Evolutionary conservation across 2,888 invertebrate species (phyloP), one percentile per base, ranked within the genome.

Genomic region (Cerastoderma edule): DNA sequence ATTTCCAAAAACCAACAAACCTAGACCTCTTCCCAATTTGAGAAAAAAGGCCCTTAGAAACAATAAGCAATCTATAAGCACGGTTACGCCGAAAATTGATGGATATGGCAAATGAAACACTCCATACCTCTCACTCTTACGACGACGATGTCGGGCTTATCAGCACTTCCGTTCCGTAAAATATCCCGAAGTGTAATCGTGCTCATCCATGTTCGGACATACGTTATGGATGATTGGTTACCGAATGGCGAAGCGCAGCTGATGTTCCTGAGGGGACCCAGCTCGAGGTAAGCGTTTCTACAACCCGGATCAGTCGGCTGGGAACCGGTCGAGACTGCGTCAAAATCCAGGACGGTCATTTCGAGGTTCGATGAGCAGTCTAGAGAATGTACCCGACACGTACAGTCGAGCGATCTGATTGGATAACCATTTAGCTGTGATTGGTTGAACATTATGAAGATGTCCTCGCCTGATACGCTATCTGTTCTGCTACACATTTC

Each of bases 361-460:
- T 66, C 44, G 3, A 72, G 72, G n/a, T 48, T 39, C 1, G 72
- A n/a, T 16, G 44, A 28, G 48, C 57, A 57, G 39, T 56, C 28
- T 0, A 22, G 16, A 2, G 72, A 3, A 10, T 30, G 39, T n/a
- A 72, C 27, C 22, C 53, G 46, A 44, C 72, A 72, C 0, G 24
- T 57, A 35, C 72, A 72, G 46, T 66, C 57, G 16, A 32, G 33
- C n/a, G 57, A 50, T 28, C 56, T 57, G 27, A 48, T 56, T 27
- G 72, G 72, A 16, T 56, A 33, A 44, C 28, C 30, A 30, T 72
- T 46, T 24, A 30, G 57, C 5, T 27, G 56, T 16, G 57, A 46
- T 2, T 56, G 46, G 57, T 66, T 66, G 48, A 66, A 66, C 19
- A 32, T 27, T 5, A 72, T 33, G 22, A 72, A 72, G 3, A 72